These are phyloP conservation scores for Diadophis punctatus DNA, from an alignment of 2,113 vertebrate genomes.

Conservation along the genomic window DNA sequence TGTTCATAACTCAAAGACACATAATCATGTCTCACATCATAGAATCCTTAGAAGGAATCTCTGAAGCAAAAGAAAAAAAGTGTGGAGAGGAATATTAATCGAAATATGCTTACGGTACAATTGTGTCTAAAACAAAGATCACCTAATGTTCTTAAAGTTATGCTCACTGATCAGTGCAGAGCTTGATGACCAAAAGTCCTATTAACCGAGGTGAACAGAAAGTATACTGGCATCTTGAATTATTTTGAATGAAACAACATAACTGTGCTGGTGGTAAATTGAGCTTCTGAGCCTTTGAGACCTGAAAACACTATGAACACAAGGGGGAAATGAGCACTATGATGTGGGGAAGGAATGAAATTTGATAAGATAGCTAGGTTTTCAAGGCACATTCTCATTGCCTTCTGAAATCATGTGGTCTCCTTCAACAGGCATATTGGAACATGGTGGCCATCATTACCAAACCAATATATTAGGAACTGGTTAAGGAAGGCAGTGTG, in stretches of 20 bases:
- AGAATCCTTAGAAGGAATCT: slow-evolving; percentile 1
- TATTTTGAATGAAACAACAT: not conserved
- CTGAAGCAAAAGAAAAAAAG: slow-evolving; percentile 4
- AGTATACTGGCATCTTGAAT: not conserved
- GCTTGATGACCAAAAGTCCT: not conserved
- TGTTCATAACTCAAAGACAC: slow-evolving; percentile 17
- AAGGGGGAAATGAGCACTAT: not conserved
- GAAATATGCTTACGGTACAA: not conserved
- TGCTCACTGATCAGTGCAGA: not conserved
- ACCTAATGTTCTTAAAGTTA: not conserved
- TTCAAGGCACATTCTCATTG: not conserved
- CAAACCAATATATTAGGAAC: not conserved
- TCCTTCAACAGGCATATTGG: not conserved
- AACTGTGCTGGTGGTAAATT: not conserved
- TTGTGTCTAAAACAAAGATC: not conserved
- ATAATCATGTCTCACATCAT: slow-evolving; percentile 14
- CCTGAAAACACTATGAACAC: not conserved
- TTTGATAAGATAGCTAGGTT: not conserved
- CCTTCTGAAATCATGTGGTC: not conserved
- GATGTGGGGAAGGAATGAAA: not conserved
- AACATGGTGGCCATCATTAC: not conserved
- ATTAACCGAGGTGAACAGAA: not conserved
- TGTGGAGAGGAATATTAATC: slow-evolving; percentile 6
- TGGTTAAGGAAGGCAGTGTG: not conserved
- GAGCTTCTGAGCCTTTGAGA: not conserved